These are phyloP conservation scores for Gorsachius magnificus DNA, from an alignment of 2,797 vertebrate species.

Conservation along the genomic window DNA sequence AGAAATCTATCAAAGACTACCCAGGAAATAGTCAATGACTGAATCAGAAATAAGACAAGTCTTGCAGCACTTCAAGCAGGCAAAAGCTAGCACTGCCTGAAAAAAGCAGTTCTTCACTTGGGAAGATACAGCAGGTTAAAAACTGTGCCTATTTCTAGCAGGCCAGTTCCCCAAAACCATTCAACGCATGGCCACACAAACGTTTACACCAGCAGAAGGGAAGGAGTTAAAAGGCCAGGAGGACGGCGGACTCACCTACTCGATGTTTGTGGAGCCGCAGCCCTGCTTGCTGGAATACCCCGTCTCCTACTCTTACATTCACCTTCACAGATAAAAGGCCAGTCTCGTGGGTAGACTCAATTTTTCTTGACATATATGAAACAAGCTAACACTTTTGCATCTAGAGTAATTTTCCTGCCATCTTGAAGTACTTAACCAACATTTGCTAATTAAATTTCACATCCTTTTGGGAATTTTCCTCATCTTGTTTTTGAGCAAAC, in stretches of 20 bases:
- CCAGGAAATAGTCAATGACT: conserved; percentile 34
- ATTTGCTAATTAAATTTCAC: conserved; percentile 55
- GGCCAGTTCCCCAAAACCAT: neutral
- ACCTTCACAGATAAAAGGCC: neutral
- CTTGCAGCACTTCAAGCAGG: neutral
- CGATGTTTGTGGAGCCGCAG: fast-evolving
- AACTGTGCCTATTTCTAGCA: conserved; percentile 37
- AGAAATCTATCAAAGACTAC: conserved; percentile 39
- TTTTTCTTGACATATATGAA: neutral
- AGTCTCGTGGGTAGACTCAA: neutral
- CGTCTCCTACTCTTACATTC: neutral
- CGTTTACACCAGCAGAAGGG: neutral
- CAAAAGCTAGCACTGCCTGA: neutral
- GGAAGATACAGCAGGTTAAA: conserved; percentile 17
- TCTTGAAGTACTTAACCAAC: conserved; percentile 54
- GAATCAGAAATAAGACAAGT: neutral
- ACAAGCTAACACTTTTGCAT: neutral
- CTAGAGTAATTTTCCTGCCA: neutral
- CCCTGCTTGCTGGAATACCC: neutral
- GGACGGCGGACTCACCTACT: neutral
- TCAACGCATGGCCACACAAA: neutral
- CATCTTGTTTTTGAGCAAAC: conserved; percentile 44
- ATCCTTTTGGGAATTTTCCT: conserved; percentile 51
- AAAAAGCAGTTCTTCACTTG: neutral
- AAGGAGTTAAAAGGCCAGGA: neutral